A percentile compares a stretch with the other conserved stretches of the same genome.
phyloP scores from a whole-genome alignment of 1,140 invertebrate genomes.

The Caenorhabditis tropicalis region DNA sequence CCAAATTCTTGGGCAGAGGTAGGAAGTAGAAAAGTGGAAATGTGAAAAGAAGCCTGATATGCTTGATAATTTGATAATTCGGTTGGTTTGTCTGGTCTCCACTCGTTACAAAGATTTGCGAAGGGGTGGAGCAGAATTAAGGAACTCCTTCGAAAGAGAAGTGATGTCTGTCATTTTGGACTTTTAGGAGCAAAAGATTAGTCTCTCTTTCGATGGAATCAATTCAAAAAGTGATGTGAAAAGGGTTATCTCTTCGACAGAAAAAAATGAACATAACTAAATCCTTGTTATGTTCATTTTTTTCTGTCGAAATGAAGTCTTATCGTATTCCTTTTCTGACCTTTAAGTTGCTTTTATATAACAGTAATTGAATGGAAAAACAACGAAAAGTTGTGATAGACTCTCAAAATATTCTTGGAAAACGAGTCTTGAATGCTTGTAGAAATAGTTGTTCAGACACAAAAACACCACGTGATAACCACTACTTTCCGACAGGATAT shows the following conservation, averaged over 20 bases:
- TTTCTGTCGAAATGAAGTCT: too few species aligned
- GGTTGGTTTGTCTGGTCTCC: slow-evolving; percentile 39
- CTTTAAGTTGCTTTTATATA: too few species aligned
- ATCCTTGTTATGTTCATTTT: not conserved
- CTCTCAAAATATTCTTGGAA: not conserved
- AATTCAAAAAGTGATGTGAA: too few species aligned
- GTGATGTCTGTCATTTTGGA: slow-evolving; percentile 20
- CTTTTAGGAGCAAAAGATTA: slow-evolving; percentile 24
- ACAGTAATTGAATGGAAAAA: too few species aligned
- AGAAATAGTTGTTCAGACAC: not conserved
- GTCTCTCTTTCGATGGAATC: not conserved
- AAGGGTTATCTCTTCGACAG: not conserved
- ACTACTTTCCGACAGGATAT: not conserved
- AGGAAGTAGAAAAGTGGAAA: not conserved
- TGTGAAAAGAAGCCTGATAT: slow-evolving; percentile 35
- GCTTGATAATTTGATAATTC: slow-evolving; percentile 42
- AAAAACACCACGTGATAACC: not conserved
- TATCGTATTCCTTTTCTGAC: too few species aligned
- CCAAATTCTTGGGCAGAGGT: not conserved
- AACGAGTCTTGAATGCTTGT: not conserved
- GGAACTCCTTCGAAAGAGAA: not conserved
- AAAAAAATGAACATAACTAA: not conserved
- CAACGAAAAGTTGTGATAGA: not conserved
- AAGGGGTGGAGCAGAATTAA: not conserved
- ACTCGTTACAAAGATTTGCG: not conserved